These are phyloP conservation scores for Hemicentrotus pulcherrimus DNA, from an alignment of 35 echinoderm and acorn worm genomes.

Conservation along the genomic window DNA sequence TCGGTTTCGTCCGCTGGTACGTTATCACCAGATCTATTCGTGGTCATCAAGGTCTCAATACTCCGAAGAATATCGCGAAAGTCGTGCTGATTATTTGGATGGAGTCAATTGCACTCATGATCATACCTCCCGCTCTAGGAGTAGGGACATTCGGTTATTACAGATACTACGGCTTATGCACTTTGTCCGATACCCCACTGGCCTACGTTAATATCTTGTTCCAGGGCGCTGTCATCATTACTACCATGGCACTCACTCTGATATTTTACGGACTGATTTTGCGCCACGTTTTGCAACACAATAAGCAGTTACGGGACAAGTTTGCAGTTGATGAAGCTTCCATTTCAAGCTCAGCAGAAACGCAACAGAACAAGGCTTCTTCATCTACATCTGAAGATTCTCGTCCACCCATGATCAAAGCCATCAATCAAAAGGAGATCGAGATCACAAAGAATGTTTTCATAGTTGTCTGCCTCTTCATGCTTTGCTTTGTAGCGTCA, in stretches of 20 bases:
- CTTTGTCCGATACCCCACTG: conserved; percentile 5
- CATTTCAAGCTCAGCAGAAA: neutral
- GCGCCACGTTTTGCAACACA: neutral
- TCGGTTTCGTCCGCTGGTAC: conserved; percentile 54
- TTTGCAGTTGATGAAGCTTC: neutral
- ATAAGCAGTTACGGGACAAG: neutral
- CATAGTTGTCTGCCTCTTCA: conserved; percentile 51
- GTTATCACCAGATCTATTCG: conserved; percentile 56
- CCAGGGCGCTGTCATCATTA: neutral
- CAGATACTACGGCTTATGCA: conserved; percentile 32
- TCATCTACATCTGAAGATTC: neutral
- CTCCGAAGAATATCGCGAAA: conserved; percentile 12
- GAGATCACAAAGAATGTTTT: conserved; percentile 66
- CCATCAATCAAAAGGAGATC: conserved; percentile 28
- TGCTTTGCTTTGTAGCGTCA: conserved; percentile 39
- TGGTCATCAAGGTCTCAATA: conserved; percentile 44
- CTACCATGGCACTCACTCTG: neutral
- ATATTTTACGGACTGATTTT: conserved; percentile 23
- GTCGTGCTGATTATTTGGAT: conserved; percentile 65
- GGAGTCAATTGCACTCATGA: neutral
- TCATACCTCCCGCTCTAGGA: neutral
- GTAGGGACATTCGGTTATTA: conserved; percentile 52
- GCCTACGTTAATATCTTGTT: neutral
- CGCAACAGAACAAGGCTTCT: neutral
- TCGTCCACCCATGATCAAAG: neutral